phyloP scores from a whole-genome alignment of 2,797 vertebrate species.

The Sarcophilus harrisii region DNA sequence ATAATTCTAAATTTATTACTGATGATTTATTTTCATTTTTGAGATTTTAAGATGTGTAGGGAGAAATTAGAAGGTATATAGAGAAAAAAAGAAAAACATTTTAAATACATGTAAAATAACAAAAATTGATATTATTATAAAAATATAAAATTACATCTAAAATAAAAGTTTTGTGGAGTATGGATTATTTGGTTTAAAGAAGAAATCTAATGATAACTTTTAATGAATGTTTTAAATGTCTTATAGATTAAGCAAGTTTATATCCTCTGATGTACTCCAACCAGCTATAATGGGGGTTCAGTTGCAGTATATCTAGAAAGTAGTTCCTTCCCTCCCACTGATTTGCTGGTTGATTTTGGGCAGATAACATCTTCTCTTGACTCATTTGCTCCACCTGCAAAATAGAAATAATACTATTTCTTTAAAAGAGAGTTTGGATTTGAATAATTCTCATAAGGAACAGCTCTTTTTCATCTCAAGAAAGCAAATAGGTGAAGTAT shows the following conservation, averaged over 20 bases:
- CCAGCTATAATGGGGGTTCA: background rate
- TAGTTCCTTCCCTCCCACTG: background rate
- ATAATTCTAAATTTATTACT: conserved; percentile 10
- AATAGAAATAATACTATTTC: background rate
- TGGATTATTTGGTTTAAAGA: background rate
- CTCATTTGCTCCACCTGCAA: background rate
- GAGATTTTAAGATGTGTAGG: conserved; percentile 3
- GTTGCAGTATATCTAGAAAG: background rate
- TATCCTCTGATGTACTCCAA: background rate
- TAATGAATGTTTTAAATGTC: background rate
- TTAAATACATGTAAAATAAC: background rate
- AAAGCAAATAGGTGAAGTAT: background rate
- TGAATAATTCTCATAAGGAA: background rate
- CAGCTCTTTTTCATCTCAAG: background rate
- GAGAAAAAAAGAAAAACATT: conserved; percentile 1
- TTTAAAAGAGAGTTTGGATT: background rate
- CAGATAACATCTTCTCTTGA: background rate
- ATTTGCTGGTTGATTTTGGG: background rate
- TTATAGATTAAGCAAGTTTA: background rate
- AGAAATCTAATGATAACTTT: background rate
- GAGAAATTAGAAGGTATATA: conserved; percentile 20
- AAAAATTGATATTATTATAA: background rate
- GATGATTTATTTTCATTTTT: conserved; percentile 19
- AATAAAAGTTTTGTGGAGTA: background rate
- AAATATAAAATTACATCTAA: background rate